Evolutionary conservation across 1,140 invertebrate genomes (phyloP).

Genomic region (Aphelenchoides besseyi): DNA sequence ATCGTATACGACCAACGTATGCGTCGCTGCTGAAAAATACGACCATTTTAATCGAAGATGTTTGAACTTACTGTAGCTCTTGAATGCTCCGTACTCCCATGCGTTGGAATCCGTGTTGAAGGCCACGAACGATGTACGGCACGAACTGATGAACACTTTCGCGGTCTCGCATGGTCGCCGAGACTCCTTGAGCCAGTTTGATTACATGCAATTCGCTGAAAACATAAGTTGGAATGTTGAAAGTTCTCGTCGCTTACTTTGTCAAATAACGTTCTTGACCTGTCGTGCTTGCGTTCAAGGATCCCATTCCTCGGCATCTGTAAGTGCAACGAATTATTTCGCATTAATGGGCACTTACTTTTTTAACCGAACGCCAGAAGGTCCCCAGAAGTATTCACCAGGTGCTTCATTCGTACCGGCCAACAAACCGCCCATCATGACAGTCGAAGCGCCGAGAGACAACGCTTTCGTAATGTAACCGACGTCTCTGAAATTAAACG

Average conservation of each 20-base stretch:
- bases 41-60: conserved; percentile 10
- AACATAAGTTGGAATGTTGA: conserved; percentile 30
- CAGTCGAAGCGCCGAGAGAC: conserved; percentile 63
- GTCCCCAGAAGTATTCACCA: conserved; percentile 91
- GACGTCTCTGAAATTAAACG: conserved; percentile 26
- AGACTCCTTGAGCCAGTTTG: conserved; percentile 96
- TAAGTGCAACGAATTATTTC: conserved; percentile 93
- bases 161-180: conserved; percentile 94
- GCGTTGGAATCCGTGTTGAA: conserved; percentile 95
- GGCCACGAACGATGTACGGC: conserved; percentile 87
- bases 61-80: conserved; percentile 63
- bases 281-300: conserved; percentile 77
- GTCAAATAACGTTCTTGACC: conserved; percentile 67
- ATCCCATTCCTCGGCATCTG: conserved; percentile 97
- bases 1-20: conserved; percentile 81
- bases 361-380: conserved; percentile 91
- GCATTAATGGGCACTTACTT: conserved; percentile 73
- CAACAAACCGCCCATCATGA: conserved; percentile 97
- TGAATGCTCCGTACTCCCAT: conserved; percentile 74
- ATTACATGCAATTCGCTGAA: conserved; percentile 84
- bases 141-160: conserved; percentile 91
- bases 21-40: conserved; percentile 75
- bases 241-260: conserved; percentile 49
- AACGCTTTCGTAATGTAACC: conserved; percentile 48
- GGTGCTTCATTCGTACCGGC: conserved; percentile 96